Base-by-base conservation (phyloP, 2,797 vertebrate species). In the Philypnodon macrostomus region DNA sequence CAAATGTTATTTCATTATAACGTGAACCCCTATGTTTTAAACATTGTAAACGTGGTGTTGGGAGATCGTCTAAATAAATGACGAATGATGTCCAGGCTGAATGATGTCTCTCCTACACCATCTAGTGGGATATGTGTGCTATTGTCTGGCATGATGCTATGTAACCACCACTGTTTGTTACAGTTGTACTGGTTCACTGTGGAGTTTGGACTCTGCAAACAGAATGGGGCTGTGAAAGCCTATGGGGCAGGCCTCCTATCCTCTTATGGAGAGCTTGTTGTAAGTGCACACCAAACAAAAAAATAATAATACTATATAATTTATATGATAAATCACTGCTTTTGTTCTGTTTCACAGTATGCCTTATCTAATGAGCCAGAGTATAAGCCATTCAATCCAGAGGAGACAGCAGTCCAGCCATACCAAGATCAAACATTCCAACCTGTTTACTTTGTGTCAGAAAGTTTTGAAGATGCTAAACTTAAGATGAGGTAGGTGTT, bases 171-270 rank as follows among this genome's bases (percentile, higher is more conserved):
- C n/a, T n/a, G n/a, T n/a, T n/a, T n/a, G 21, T 24, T 41, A 10
- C 52, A 92, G 89, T 63, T 95, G 19, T 93, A 90, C 51, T 93
- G 92, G 90, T 95, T 96, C 51, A 91, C 91, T 11, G 84, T 91
- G 58, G 90, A 94, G 65, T 92, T 93, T 29, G 90, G 90, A n/a
- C 89, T 95, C 50, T 92, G 89, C 54, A 92, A 92, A 65, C 84
- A 92, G 83, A 91, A 90, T 0, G 89, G 88, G 30, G 26, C 53
- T 0, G 81, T 92, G 44, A 94, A 89, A 72, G 92, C 91, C 3
- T 94, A 89, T 0, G 89, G 92, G 1, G 90, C 90, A 14, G 92
- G 89, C 11, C 84, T 93, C 10, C 81, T 95, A 44, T 93, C 90
- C 0, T 89, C 92, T 4, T 93, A 91, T 0, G 90, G 89, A 29